Conservation (phyloP, 2,888 invertebrate genomes). For the Glomeris marginata region DNA sequence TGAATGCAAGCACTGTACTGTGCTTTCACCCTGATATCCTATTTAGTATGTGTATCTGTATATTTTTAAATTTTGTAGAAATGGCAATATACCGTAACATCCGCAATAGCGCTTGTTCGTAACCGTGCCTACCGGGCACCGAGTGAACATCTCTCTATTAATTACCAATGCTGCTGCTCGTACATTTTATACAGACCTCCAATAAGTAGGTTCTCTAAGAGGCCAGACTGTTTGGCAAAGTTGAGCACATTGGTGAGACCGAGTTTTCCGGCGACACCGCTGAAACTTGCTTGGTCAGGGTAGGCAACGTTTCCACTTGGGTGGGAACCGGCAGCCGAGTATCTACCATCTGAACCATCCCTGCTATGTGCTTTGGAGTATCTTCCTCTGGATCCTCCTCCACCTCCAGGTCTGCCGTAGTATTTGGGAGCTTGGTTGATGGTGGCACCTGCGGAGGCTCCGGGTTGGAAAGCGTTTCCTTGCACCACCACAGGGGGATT, state of each 20-base stretch:
- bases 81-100: neutral
- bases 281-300: conserved; percentile 2
- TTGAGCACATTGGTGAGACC: conserved; percentile 4
- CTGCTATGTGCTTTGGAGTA: neutral
- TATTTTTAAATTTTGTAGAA: neutral
- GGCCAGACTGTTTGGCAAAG: conserved; percentile 7
- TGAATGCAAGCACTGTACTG: too few species aligned
- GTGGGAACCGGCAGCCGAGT: neutral
- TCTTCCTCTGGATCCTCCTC: neutral
- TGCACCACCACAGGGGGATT: conserved; percentile 11
- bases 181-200: conserved; percentile 7
- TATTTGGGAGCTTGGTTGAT: conserved; percentile 1
- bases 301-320: neutral
- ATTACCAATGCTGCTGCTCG: too few species aligned
- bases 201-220: conserved; percentile 8
- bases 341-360: neutral
- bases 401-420: neutral
- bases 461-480: conserved; percentile 10
- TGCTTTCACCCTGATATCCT: too few species aligned
- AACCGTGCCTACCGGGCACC: too few species aligned
- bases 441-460: conserved; percentile 11
- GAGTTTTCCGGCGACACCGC: conserved; percentile 3
- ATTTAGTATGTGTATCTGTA: too few species aligned
- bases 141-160: too few species aligned
- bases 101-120: too few species aligned